A percentile compares a stretch with the other conserved stretches of the same genome.
These are phyloP conservation scores for Solea solea DNA, from an alignment of 2,113 vertebrate species.

Conservation along the genomic window DNA sequence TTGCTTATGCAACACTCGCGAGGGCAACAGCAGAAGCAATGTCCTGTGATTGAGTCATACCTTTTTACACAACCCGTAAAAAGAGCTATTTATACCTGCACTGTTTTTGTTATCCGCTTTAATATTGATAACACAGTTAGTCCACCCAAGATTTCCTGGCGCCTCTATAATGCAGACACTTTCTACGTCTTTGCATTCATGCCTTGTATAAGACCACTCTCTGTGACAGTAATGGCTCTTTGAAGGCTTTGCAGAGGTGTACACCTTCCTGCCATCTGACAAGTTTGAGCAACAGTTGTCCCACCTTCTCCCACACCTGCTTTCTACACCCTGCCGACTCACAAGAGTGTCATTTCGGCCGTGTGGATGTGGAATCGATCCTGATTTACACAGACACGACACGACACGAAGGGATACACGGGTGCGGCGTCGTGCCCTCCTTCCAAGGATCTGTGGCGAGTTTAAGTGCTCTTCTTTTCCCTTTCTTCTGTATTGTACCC, in stretches of 20 bases:
- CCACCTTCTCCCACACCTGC: constrained; percentile 35
- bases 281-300: constrained; percentile 47
- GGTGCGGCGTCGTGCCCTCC: constrained; percentile 50
- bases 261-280: constrained; percentile 57
- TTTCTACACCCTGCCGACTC: constrained; percentile 12
- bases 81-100: constrained; percentile 1
- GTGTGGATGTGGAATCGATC: constrained; percentile 42
- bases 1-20: background rate
- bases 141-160: constrained; percentile 20
- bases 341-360: constrained; percentile 41
- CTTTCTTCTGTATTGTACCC: constrained; percentile 35
- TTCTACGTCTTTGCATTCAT: constrained; percentile 35
- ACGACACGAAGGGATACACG: constrained; percentile 41
- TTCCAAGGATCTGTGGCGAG: constrained; percentile 44
- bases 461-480: constrained; percentile 42
- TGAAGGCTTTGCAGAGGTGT: constrained; percentile 63
- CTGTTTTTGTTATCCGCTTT: constrained; percentile 3
- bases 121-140: constrained; percentile 33
- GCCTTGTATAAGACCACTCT: constrained; percentile 44
- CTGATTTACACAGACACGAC: constrained; percentile 56
- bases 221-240: constrained; percentile 67
- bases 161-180: constrained; percentile 38
- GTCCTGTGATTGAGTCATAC: background rate
- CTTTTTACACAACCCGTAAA: constrained; percentile 7
- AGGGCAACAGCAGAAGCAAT: background rate